These are phyloP conservation scores for Enteromius treurensis DNA, from an alignment of 2,797 vertebrate genomes.

Conservation along the genomic window DNA sequence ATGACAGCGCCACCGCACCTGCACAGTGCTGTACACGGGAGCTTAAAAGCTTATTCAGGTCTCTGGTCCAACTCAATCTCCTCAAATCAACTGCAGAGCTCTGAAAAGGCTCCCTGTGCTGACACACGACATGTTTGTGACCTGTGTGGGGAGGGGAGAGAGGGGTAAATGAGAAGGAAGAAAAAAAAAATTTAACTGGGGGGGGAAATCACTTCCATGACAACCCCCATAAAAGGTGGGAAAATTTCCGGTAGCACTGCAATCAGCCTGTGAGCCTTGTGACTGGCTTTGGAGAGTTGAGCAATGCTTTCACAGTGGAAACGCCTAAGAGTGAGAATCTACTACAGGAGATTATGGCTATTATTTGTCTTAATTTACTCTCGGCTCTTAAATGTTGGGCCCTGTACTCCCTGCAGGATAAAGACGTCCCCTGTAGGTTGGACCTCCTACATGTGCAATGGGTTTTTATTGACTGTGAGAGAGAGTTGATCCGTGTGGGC, in stretches of 20 bases:
- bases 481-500: conserved; percentile 47
- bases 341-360: conserved; percentile 50
- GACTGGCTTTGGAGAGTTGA: conserved; percentile 35
- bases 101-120: conserved; percentile 49
- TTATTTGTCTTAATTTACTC: conserved; percentile 64
- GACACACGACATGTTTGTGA: conserved; percentile 45
- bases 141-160: conserved; percentile 35
- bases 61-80: conserved; percentile 53
- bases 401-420: conserved; percentile 54
- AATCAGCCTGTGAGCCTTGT: not conserved
- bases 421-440: conserved; percentile 52
- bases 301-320: conserved; percentile 14
- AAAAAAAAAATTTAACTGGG: not conserved
- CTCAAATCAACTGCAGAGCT: conserved; percentile 49
- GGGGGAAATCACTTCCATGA: not conserved
- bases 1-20: conserved; percentile 65
- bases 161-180: not conserved
- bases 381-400: conserved; percentile 49
- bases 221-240: not conserved
- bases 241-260: not conserved
- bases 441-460: conserved; percentile 49
- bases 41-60: conserved; percentile 79
- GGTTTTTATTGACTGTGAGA: conserved; percentile 59
- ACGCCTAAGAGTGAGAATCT: conserved; percentile 6
- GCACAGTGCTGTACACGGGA: conserved; percentile 61